Evolutionary conservation across 2,888 invertebrate genomes (phyloP).

Genomic region (Xestoiulus laeticollis): DNA sequence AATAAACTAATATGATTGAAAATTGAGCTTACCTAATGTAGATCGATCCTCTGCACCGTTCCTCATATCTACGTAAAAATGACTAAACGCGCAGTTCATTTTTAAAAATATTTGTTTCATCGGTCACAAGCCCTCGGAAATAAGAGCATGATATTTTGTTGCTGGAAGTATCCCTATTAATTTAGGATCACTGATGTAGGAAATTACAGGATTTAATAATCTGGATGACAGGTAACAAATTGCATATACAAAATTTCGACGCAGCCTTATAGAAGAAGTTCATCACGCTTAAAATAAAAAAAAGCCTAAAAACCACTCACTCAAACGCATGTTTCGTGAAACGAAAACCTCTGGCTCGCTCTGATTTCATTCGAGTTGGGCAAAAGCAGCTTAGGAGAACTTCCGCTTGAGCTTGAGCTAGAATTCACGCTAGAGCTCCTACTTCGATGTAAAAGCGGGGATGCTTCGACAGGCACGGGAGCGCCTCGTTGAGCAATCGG

Average conservation of each 20-base stretch:
- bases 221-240: background rate
- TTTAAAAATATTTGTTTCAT: too few species aligned
- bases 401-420: background rate
- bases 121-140: too few species aligned
- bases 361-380: background rate
- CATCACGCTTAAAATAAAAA: background rate
- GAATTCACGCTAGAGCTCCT: slow-evolving; percentile 12
- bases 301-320: background rate
- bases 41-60: too few species aligned
- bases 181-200: too few species aligned
- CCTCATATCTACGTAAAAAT: too few species aligned
- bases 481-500: too few species aligned
- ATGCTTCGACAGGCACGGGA: background rate
- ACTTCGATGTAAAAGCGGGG: background rate
- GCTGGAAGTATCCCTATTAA: too few species aligned
- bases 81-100: too few species aligned
- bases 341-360: background rate
- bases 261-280: background rate
- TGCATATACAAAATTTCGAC: slow-evolving; percentile 5
- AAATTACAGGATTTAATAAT: too few species aligned
- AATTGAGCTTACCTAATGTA: too few species aligned
- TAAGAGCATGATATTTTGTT: too few species aligned
- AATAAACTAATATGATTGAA: too few species aligned
- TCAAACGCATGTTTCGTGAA: background rate
- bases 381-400: background rate